phyloP scores from a whole-genome alignment of 2,113 vertebrate genomes.

The Leuciscus idus region DNA sequence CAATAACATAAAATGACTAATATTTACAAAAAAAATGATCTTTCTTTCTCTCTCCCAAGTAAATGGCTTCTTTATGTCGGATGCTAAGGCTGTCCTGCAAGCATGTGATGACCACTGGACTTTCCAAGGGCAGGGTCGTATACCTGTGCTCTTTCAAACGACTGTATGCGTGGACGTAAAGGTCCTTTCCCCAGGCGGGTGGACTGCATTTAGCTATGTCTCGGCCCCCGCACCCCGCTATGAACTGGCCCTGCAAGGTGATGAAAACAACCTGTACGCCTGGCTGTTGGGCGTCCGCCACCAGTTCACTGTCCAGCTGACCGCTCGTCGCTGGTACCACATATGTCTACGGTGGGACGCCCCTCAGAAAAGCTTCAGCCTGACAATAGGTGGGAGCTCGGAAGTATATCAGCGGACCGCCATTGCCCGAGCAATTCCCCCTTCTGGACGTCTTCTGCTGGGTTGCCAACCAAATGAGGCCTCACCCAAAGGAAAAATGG shows the following conservation, averaged over 20 bases:
- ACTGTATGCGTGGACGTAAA: conserved; percentile 74
- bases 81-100: conserved; percentile 71
- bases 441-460: conserved; percentile 67
- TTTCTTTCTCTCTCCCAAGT: conserved; percentile 16
- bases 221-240: conserved; percentile 54
- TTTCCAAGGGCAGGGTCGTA: conserved; percentile 56
- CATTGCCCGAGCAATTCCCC: conserved; percentile 61
- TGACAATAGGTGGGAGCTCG: conserved; percentile 62
- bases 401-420: conserved; percentile 51
- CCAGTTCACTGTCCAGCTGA: conserved; percentile 65
- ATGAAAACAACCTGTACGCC: conserved; percentile 64
- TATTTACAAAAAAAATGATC: background rate
- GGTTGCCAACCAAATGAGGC: conserved; percentile 65
- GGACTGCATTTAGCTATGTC: conserved; percentile 77
- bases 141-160: conserved; percentile 67
- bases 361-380: conserved; percentile 62
- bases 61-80: conserved; percentile 67
- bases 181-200: conserved; percentile 65
- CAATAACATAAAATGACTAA: background rate
- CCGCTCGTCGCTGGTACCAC: conserved; percentile 63
- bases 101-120: conserved; percentile 75
- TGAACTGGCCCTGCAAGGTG: conserved; percentile 73
- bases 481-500: background rate
- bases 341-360: conserved; percentile 72
- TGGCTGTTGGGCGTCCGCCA: conserved; percentile 74